A percentile compares a stretch with the other conserved stretches of the same genome.
Conservation (phyloP, 2,797 vertebrate species). For the Amphiprion clarkii region DNA sequence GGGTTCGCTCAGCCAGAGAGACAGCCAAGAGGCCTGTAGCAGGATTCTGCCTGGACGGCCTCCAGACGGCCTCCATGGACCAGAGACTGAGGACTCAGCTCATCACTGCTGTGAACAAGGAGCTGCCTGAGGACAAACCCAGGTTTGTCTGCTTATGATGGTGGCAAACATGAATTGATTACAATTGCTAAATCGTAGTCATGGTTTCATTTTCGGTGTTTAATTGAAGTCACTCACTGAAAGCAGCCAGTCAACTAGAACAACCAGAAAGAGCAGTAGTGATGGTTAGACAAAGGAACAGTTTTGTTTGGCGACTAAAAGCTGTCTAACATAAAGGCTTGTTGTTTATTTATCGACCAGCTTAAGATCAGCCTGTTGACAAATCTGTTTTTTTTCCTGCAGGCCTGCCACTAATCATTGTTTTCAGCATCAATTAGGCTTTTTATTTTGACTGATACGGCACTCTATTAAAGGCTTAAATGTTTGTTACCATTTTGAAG, state of each 20-base stretch:
- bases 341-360: slow-evolving; percentile 2
- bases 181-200: not conserved
- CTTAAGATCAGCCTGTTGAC: slow-evolving; percentile 1
- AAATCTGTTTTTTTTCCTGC: not conserved
- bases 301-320: not conserved
- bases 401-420: not conserved
- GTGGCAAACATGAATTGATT: slow-evolving; percentile 26
- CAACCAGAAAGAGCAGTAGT: slow-evolving; percentile 1
- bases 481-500: not conserved
- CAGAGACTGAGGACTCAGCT: slow-evolving; percentile 88
- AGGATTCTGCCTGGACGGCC: slow-evolving; percentile 95
- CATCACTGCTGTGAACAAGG: slow-evolving; percentile 88
- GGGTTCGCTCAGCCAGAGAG: slow-evolving; percentile 92
- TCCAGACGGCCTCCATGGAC: slow-evolving; percentile 86
- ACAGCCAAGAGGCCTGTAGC: slow-evolving; percentile 94
- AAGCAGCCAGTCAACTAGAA: not conserved
- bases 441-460: not conserved
- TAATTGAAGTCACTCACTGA: not conserved
- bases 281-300: not conserved
- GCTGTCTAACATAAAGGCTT: not conserved
- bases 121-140: slow-evolving; percentile 94
- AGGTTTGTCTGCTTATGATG: slow-evolving; percentile 80
- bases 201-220: not conserved
- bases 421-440: not conserved
- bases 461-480: not conserved